Evolutionary conservation across 2,113 vertebrate genomes (phyloP).

Genomic region (Hoplias malabaricus): DNA sequence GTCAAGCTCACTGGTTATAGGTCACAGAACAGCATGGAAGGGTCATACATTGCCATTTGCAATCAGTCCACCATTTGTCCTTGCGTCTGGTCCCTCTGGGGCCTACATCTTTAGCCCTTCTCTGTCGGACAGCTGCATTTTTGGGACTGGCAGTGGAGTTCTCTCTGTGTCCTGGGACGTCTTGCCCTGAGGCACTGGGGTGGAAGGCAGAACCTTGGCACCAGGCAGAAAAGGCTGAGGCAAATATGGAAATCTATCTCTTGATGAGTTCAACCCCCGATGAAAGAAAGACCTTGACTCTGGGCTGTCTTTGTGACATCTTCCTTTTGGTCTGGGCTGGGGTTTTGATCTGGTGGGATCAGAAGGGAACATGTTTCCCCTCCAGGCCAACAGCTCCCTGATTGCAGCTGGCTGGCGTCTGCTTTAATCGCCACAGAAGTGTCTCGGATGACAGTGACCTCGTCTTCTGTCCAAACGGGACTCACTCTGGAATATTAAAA

Average conservation of each 20-base stretch:
- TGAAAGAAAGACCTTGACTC: neutral
- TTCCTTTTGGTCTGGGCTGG: constrained; percentile 37
- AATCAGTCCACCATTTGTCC: neutral
- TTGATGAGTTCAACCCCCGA: too few relatives aligned
- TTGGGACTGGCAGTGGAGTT: neutral
- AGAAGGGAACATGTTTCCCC: constrained; percentile 11
- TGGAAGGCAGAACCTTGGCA: constrained; percentile 18
- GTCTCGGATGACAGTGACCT: neutral
- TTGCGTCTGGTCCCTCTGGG: neutral
- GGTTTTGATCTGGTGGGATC: constrained; percentile 59
- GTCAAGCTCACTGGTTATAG: too few relatives aligned
- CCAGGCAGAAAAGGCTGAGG: constrained; percentile 38
- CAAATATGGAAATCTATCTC: constrained; percentile 57
- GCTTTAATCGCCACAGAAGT: constrained; percentile 34
- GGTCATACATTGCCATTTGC: too few relatives aligned
- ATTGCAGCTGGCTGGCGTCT: constrained; percentile 41
- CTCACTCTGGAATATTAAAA: constrained; percentile 17
- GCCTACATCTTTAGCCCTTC: neutral
- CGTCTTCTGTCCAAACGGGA: neutral
- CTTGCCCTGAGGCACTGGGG: constrained; percentile 25
- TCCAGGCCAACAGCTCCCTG: constrained; percentile 20
- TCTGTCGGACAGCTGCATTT: neutral
- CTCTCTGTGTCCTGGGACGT: constrained; percentile 52
- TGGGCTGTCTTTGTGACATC: neutral
- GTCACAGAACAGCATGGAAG: too few relatives aligned